phyloP scores from a whole-genome alignment of 2,888 invertebrate genomes.

The Chorisops tibialis region DNA sequence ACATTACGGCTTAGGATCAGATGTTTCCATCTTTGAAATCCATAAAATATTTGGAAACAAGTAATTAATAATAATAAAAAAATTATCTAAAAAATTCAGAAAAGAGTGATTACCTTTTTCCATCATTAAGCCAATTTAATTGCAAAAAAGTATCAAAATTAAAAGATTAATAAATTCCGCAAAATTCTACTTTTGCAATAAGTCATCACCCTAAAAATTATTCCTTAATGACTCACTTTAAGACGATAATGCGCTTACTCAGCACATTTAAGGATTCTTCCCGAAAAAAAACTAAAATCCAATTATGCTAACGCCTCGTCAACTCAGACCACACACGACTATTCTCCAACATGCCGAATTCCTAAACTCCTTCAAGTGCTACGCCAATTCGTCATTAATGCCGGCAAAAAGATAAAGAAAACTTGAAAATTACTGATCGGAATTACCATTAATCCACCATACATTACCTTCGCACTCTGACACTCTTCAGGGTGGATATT shows the following conservation, averaged over 20 bases:
- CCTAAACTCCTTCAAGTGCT: neutral
- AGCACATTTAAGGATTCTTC: conserved; percentile 10
- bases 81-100: no score
- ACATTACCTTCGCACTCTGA: conserved; percentile 20
- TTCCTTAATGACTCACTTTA: conserved; percentile 11
- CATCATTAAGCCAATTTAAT: no score
- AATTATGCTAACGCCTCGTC: conserved; percentile 21
- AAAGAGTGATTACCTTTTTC: no score
- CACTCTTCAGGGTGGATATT: conserved; percentile 10
- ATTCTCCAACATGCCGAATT: neutral
- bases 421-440: conserved; percentile 2
- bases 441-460: conserved; percentile 19
- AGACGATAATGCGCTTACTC: conserved; percentile 5
- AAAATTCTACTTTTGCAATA: no score
- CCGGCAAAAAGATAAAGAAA: conserved; percentile 3
- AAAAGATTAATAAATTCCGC: no score
- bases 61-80: no score
- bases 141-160: no score
- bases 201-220: no score
- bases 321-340: conserved; percentile 15
- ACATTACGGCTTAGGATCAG: no score
- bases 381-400: neutral
- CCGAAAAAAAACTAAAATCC: neutral
- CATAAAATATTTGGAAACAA: no score
- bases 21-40: no score